Conservation (phyloP, 2,888 invertebrate species). For the Cephus spinipes region DNA sequence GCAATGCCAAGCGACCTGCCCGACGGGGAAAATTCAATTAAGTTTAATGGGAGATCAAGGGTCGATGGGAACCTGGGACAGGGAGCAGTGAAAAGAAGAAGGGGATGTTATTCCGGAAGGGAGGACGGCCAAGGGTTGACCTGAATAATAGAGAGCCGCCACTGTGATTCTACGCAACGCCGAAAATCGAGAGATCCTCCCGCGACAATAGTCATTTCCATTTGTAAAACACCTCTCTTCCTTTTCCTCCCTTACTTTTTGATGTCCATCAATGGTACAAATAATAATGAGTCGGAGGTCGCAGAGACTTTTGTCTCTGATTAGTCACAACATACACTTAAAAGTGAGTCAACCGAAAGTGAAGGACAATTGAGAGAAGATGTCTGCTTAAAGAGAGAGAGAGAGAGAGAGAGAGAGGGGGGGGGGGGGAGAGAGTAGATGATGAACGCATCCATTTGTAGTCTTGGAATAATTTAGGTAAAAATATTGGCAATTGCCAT, state of each 20-base stretch:
- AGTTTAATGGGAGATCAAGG: conserved; percentile 69
- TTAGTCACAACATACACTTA: not conserved
- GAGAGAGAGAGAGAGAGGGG: conserved; percentile 18
- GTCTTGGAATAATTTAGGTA: not conserved
- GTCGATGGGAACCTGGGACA: not conserved
- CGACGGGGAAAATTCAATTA: conserved; percentile 69
- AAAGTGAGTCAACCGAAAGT: not conserved
- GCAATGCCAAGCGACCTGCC: conserved; percentile 18
- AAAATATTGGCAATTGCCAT: not conserved
- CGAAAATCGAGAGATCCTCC: conserved; percentile 17
- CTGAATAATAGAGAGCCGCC: conserved; percentile 1
- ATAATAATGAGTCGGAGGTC: not conserved
- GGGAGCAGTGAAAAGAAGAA: not conserved
- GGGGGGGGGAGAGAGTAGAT: not conserved
- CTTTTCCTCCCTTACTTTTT: not conserved
- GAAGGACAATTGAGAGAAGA: not conserved
- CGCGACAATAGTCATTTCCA: conserved; percentile 11
- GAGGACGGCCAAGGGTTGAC: not conserved
- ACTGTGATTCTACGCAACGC: conserved; percentile 3
- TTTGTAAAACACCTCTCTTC: conserved; percentile 24
- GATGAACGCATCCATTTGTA: not conserved
- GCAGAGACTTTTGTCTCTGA: not conserved
- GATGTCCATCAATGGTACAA: not conserved
- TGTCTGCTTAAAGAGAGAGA: not conserved
- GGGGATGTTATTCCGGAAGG: not conserved